Evolutionary conservation across 2,113 vertebrate genomes (phyloP).

Genomic region (Puffinus mauretanicus): DNA sequence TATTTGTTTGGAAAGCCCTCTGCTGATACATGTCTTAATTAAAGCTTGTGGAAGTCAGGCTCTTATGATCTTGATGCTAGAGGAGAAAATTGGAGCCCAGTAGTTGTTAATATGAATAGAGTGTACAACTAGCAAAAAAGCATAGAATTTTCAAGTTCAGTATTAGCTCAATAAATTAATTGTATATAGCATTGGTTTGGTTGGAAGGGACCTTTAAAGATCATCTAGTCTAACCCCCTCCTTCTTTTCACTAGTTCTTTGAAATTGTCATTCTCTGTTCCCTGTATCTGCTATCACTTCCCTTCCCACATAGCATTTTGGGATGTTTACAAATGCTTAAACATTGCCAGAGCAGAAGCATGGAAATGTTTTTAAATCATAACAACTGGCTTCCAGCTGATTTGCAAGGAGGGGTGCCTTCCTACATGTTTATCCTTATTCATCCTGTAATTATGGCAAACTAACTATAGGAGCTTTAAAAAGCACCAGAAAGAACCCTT

Average conservation of each 20-base stretch:
- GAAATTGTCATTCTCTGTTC: not conserved
- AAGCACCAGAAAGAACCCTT: not conserved
- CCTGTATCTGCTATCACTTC: not conserved
- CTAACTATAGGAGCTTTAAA: not conserved
- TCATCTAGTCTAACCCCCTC: not conserved
- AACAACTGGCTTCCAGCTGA: conserved; percentile 45
- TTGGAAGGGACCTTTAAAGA: not conserved
- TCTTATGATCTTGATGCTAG: not conserved
- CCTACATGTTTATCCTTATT: conserved; percentile 19
- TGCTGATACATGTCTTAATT: not conserved
- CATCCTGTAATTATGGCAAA: conserved; percentile 28
- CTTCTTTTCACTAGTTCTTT: not conserved
- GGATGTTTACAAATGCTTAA: not conserved
- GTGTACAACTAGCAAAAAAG: not conserved
- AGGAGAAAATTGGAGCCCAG: not conserved
- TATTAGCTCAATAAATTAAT: not conserved
- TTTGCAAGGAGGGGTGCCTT: conserved; percentile 26
- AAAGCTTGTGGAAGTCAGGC: not conserved
- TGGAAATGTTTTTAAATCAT: not conserved
- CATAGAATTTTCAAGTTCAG: not conserved
- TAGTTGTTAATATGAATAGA: not conserved
- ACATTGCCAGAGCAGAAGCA: not conserved
- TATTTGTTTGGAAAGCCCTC: not conserved
- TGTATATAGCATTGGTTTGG: not conserved
- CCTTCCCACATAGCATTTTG: not conserved